Conservation (phyloP, 2,113 vertebrate genomes). For the Danionella cerebrum region DNA sequence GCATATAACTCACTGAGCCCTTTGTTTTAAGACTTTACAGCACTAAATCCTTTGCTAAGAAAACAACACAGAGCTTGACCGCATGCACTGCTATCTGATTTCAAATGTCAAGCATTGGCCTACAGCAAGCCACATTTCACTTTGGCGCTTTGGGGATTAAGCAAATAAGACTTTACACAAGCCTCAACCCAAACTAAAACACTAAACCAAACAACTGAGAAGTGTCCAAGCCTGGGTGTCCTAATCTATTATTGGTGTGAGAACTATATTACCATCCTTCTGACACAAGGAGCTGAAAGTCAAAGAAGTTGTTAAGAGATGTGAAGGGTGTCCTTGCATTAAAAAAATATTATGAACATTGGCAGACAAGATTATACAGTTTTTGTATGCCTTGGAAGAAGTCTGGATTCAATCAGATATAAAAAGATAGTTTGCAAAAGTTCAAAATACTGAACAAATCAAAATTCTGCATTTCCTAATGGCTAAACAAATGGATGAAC, state of each 20-base stretch:
- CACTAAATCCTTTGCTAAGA: neutral
- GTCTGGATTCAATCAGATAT: conserved; percentile 19
- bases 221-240: neutral
- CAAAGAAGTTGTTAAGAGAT: neutral
- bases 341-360: conserved; percentile 3
- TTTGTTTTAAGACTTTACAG: neutral
- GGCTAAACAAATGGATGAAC: too few relatives aligned
- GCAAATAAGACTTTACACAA: conserved; percentile 28
- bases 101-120: conserved; percentile 32
- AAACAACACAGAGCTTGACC: neutral
- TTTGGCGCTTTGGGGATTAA: conserved; percentile 27
- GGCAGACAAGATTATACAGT: conserved; percentile 4
- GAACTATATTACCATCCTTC: neutral
- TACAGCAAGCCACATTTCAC: neutral
- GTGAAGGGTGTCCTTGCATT: conserved; percentile 16
- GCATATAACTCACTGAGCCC: neutral
- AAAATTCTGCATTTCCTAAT: too few relatives aligned
- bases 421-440: too few relatives aligned
- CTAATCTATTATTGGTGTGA: too few relatives aligned
- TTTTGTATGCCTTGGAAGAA: conserved; percentile 1
- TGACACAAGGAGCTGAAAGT: neutral
- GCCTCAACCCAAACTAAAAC: neutral
- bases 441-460: too few relatives aligned
- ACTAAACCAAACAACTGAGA: neutral
- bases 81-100: conserved; percentile 16